Evolutionary conservation across 2,797 vertebrate genomes (phyloP).

Genomic region (Anomalospiza imberbis): DNA sequence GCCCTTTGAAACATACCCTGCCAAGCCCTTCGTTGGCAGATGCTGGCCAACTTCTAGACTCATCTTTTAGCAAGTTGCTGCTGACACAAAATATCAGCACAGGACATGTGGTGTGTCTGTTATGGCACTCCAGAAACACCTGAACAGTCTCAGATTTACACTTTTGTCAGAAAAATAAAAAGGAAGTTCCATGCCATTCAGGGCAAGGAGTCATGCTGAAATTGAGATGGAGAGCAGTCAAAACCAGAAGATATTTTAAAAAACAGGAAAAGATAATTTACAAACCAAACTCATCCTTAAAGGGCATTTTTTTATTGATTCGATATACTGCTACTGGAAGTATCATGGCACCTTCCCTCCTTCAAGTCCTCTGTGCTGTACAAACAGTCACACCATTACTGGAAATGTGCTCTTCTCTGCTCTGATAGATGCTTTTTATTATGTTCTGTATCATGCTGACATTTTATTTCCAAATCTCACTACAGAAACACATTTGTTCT

Average conservation of each 20-base stretch:
- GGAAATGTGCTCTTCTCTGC: background rate
- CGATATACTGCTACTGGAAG: background rate
- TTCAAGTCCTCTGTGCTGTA: background rate
- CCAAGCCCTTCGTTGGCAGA: background rate
- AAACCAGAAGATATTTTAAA: background rate
- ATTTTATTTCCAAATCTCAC: background rate
- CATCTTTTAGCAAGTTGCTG: background rate
- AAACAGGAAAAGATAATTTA: background rate
- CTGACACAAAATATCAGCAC: background rate
- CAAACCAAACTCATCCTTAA: background rate
- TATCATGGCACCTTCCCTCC: background rate
- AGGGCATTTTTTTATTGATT: background rate
- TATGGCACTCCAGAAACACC: background rate
- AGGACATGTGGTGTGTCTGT: background rate
- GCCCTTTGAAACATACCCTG: background rate
- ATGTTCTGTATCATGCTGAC: background rate
- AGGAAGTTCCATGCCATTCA: background rate
- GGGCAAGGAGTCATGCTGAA: background rate
- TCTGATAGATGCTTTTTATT: background rate
- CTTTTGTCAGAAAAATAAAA: background rate
- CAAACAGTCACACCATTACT: background rate
- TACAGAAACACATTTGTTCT: background rate
- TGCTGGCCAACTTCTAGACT: background rate
- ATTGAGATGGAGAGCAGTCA: background rate
- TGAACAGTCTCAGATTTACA: background rate